Percentiles rank a stretch among this genome's conserved stretches.
Evolutionary conservation across 2,888 invertebrate genomes (phyloP).

Genomic region (Caenorhabditis doughertyi): DNA sequence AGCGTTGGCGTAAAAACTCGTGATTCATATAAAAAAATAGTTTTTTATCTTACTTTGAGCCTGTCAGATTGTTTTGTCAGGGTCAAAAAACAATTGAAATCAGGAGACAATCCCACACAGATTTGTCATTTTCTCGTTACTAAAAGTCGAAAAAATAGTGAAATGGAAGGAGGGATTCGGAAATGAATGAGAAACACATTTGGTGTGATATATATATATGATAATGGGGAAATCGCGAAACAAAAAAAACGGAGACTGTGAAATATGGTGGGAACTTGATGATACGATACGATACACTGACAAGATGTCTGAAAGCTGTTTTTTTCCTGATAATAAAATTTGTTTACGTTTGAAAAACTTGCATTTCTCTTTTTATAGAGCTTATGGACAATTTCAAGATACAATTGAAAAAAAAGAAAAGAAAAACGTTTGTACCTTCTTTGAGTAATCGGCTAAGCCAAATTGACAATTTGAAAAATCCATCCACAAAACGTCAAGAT

Average conservation of each 20-base stretch:
- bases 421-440: neutral
- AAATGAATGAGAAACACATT: neutral
- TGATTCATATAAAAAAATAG: conserved; percentile 14
- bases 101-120: neutral
- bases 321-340: too few species aligned
- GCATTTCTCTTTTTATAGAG: too few species aligned
- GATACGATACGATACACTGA: neutral
- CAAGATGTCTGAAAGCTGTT: neutral
- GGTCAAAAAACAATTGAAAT: neutral
- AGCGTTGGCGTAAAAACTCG: conserved; percentile 18
- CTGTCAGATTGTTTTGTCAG: neutral
- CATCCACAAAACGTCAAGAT: conserved; percentile 7
- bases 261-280: neutral
- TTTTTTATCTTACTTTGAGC: conserved; percentile 3
- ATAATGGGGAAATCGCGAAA: neutral
- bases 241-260: neutral
- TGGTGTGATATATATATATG: neutral
- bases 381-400: neutral
- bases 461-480: conserved; percentile 17
- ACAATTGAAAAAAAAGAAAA: neutral
- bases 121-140: neutral
- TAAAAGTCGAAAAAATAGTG: neutral
- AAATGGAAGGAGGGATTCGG: neutral
- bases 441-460: conserved; percentile 26
- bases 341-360: too few species aligned